These are phyloP conservation scores for Cataglyphis rosenhaueri DNA, from an alignment of 2,888 invertebrate species.

Conservation along the genomic window DNA sequence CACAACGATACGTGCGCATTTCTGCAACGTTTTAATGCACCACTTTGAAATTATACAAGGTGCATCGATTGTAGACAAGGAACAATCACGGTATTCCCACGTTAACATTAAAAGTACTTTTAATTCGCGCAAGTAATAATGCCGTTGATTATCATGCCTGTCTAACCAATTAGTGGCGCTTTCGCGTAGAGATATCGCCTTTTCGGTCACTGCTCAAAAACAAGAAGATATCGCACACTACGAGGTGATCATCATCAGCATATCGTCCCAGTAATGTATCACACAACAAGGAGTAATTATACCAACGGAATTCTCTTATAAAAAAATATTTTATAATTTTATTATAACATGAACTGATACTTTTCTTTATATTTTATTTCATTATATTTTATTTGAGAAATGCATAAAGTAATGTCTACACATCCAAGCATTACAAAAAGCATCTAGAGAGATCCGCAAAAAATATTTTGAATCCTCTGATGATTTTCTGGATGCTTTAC, in stretches of 20 bases:
- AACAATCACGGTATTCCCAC: conserved; percentile 70
- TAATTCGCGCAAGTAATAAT: conserved; percentile 72
- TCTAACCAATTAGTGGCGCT: conserved; percentile 70
- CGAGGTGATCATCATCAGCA: conserved; percentile 33
- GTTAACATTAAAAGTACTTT: conserved; percentile 71
- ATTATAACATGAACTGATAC: conserved; percentile 13
- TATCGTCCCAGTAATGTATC: not conserved
- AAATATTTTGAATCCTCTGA: not conserved
- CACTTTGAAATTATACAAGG: conserved; percentile 60
- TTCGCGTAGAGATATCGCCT: conserved; percentile 58
- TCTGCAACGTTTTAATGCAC: conserved; percentile 55
- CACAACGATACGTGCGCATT: not conserved
- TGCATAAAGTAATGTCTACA: not conserved
- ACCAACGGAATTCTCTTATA: conserved; percentile 22
- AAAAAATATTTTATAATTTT: conserved; percentile 12
- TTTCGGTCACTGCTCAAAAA: conserved; percentile 54
- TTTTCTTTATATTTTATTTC: not conserved
- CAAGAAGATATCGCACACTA: conserved; percentile 32
- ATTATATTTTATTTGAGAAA: not conserved
- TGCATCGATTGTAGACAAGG: conserved; percentile 66
- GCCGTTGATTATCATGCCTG: conserved; percentile 67
- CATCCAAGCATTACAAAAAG: not conserved
- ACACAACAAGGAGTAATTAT: conserved; percentile 34
- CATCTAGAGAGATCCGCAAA: not conserved
- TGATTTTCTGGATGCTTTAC: not conserved